Percentiles rank a stretch among this genome's conserved stretches.
Conservation (phyloP, 2,113 vertebrate genomes). For the Rhinoptilus africanus region DNA sequence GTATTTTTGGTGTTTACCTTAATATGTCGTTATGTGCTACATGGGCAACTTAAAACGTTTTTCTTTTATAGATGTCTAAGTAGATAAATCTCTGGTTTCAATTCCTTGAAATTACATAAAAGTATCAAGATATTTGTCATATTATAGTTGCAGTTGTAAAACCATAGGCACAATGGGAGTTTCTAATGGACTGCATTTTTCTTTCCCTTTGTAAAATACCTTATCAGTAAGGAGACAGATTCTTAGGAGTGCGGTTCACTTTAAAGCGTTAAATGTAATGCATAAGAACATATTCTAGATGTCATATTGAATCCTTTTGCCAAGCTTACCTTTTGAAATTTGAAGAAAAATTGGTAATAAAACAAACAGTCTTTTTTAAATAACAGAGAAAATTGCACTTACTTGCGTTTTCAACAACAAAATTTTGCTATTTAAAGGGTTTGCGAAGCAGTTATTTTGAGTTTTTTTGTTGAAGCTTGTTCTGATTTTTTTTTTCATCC, state of each 20-base stretch:
- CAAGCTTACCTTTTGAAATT: background rate
- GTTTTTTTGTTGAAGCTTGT: background rate
- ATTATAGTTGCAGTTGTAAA: background rate
- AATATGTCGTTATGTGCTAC: background rate
- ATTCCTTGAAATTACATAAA: background rate
- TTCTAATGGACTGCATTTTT: background rate
- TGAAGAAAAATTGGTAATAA: background rate
- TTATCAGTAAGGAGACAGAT: background rate
- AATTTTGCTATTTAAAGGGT: background rate
- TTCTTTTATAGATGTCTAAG: background rate
- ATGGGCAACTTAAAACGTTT: background rate
- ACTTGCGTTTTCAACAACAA: background rate
- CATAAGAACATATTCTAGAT: background rate
- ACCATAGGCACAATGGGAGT: background rate
- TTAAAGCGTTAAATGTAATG: background rate
- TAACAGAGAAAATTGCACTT: background rate
- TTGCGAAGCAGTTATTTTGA: background rate
- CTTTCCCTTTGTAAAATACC: background rate
- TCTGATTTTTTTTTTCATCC: background rate
- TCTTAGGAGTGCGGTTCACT: background rate
- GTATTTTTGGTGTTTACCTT: background rate
- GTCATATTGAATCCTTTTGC: background rate
- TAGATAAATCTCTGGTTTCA: background rate
- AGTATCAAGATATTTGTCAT: background rate
- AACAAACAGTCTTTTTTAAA: background rate